Evolutionary conservation across 2,113 vertebrate genomes (phyloP).

Genomic region (Camelus dromedarius): DNA sequence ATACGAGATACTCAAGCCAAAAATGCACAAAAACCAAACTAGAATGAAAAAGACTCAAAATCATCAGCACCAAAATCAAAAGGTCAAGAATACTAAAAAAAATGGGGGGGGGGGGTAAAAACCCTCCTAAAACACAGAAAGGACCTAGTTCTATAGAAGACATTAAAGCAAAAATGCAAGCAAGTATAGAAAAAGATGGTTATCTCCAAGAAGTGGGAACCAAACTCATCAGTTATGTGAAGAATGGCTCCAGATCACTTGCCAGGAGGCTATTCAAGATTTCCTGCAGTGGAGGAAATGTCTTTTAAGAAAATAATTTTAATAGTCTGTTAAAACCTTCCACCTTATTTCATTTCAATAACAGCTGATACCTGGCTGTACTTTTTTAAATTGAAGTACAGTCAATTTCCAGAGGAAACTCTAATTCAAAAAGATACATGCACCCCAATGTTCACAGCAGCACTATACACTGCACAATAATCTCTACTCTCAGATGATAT

Average conservation of each 20-base stretch:
- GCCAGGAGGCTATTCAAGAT: background rate
- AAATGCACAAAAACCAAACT: background rate
- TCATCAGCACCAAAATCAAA: background rate
- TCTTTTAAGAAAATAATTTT: background rate
- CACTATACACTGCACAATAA: background rate
- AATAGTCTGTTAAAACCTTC: background rate
- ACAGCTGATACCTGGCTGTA: background rate
- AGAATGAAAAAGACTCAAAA: background rate
- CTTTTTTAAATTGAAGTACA: background rate
- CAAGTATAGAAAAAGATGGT: background rate
- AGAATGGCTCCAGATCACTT: background rate
- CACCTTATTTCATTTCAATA: background rate
- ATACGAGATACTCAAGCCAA: background rate
- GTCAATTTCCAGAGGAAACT: too few species aligned
- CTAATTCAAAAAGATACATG: background rate
- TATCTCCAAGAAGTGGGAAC: background rate
- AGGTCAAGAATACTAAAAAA: background rate
- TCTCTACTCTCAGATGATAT: too few species aligned
- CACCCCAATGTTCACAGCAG: background rate
- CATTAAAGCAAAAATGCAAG: background rate
- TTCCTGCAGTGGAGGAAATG: background rate
- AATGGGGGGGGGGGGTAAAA: background rate
- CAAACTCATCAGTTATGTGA: background rate
- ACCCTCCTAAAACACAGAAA: background rate
- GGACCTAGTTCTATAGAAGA: background rate